These are phyloP conservation scores for human DNA, from an alignment of 2,113 vertebrate genomes.

Conservation along the genomic window DNA sequence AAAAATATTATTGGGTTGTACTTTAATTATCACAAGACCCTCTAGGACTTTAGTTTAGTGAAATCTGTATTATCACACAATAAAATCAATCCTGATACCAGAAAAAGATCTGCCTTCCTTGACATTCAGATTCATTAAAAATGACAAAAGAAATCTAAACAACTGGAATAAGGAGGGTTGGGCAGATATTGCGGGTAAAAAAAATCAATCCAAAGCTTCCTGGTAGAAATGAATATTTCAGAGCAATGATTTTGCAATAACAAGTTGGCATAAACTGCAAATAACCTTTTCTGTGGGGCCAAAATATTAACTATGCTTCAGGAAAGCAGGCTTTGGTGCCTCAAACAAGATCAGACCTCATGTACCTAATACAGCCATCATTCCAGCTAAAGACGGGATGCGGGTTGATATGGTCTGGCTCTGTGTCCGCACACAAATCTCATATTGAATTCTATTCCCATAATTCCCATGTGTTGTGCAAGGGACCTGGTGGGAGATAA, in stretches of 20 bases:
- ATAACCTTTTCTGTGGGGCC: slow-evolving; percentile 18
- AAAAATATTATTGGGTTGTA: not conserved
- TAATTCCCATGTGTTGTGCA: no score
- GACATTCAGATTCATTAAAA: slow-evolving; percentile 27
- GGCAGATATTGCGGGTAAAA: not conserved
- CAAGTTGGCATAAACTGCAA: slow-evolving; percentile 52
- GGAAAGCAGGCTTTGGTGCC: not conserved
- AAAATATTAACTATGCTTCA: slow-evolving; percentile 35
- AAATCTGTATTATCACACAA: not conserved
- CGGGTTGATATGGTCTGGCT: no score
- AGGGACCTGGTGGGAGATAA: no score
- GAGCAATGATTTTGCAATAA: slow-evolving; percentile 14
- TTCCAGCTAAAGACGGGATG: not conserved
- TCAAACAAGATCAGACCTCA: not conserved
- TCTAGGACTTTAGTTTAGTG: not conserved
- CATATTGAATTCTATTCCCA: no score
- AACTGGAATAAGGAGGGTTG: slow-evolving; percentile 1
- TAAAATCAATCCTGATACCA: not conserved
- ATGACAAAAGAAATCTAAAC: not conserved
- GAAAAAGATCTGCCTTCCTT: not conserved
- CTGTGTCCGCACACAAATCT: no score
- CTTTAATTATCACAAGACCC: not conserved
- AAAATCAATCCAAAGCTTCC: slow-evolving; percentile 67
- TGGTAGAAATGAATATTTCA: slow-evolving; percentile 41
- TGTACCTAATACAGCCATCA: not conserved